phyloP scores from a whole-genome alignment of 2,797 vertebrate species.

The Spondyliosoma cantharus region DNA sequence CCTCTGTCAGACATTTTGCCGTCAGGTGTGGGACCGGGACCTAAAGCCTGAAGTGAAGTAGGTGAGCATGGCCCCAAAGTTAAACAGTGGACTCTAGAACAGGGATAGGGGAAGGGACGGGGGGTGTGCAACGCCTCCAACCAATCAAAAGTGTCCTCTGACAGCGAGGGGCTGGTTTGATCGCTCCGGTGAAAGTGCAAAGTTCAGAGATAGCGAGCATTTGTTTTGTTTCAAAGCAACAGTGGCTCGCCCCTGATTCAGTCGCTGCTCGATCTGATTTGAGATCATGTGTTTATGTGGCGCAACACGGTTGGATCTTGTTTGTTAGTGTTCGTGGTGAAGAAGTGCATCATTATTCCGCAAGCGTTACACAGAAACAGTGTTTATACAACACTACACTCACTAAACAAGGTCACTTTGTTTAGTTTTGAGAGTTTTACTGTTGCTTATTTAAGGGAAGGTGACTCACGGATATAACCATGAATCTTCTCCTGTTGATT shows the following conservation, averaged over 20 bases:
- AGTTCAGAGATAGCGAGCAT: constrained; percentile 75
- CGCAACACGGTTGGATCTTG: neutral
- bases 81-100: constrained; percentile 59
- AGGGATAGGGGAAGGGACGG: constrained; percentile 35
- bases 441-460: too few species aligned
- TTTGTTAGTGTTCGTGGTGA: constrained; percentile 5
- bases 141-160: constrained; percentile 71
- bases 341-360: neutral
- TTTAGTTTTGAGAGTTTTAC: too few species aligned
- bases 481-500: too few species aligned
- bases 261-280: neutral
- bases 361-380: neutral
- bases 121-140: constrained; percentile 63
- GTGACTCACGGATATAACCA: too few species aligned
- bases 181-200: constrained; percentile 66
- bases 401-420: too few species aligned
- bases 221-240: constrained; percentile 32
- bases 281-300: too few species aligned
- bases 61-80: constrained; percentile 36
- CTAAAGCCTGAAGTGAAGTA: constrained; percentile 37
- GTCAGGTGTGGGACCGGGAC: constrained; percentile 49
- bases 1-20: constrained; percentile 87
- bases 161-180: constrained; percentile 38
- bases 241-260: neutral
- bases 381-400: neutral